A percentile compares a stretch with the other conserved stretches of the same genome.
Evolutionary conservation across 2,888 invertebrate genomes (phyloP).

Genomic region (Eristalis pertinax): DNA sequence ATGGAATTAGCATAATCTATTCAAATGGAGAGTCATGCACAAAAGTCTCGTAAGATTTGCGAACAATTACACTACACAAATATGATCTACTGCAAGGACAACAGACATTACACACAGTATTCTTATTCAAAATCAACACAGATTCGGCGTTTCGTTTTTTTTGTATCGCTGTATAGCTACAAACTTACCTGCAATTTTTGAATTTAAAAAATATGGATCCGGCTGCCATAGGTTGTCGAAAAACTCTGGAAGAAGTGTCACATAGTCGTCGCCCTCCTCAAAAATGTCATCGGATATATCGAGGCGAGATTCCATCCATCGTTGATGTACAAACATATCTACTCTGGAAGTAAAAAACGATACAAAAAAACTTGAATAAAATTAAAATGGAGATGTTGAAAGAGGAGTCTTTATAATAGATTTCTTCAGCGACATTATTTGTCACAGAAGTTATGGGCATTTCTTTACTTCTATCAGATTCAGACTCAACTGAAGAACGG

Average conservation of each 20-base stretch:
- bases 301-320: conserved; percentile 90
- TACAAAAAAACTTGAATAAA: too few species aligned
- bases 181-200: conserved; percentile 89
- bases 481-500: too few species aligned
- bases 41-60: conserved; percentile 38
- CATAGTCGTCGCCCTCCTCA: conserved; percentile 90
- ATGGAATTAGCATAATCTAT: conserved; percentile 45
- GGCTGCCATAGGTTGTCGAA: conserved; percentile 94
- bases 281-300: conserved; percentile 90
- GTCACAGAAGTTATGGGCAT: too few species aligned
- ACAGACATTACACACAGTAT: conserved; percentile 5
- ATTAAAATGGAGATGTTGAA: too few species aligned
- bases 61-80: conserved; percentile 26
- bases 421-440: too few species aligned
- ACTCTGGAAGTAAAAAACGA: conserved; percentile 83
- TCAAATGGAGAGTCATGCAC: conserved; percentile 52
- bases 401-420: too few species aligned
- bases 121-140: not conserved
- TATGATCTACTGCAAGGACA: not conserved
- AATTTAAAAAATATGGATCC: conserved; percentile 92
- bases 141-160: not conserved
- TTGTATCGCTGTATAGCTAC: not conserved
- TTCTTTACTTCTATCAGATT: too few species aligned
- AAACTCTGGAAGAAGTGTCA: conserved; percentile 90
- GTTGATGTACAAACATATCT: conserved; percentile 92